These are phyloP conservation scores for Akabosia matsudoensis DNA, from an alignment of 1,140 invertebrate species.

Conservation along the genomic window DNA sequence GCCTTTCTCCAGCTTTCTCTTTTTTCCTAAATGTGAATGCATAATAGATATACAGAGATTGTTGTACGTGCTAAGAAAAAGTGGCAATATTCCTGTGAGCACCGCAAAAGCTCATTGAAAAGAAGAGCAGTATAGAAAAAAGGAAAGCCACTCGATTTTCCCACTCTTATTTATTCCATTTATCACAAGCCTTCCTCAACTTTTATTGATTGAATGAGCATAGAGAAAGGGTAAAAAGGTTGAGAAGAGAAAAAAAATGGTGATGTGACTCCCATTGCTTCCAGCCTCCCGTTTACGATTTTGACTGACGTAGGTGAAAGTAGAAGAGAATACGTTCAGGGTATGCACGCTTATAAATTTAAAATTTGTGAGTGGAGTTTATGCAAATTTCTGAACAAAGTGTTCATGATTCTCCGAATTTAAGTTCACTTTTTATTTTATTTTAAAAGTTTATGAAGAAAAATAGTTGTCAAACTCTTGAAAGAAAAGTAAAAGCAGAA, in stretches of 20 bases:
- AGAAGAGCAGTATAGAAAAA: background rate
- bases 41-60: background rate
- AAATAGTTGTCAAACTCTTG: too few species aligned
- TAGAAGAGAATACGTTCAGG: too few species aligned
- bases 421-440: too few species aligned
- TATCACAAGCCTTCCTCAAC: constrained; percentile 1
- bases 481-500: background rate
- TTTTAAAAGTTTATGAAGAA: too few species aligned
- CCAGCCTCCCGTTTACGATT: too few species aligned
- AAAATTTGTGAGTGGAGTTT: background rate
- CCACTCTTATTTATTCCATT: constrained; percentile 14
- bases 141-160: constrained; percentile 12
- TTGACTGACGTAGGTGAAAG: too few species aligned
- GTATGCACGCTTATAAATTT: background rate
- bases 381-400: background rate
- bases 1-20: background rate
- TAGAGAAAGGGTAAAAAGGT: background rate
- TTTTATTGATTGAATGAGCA: constrained; percentile 6
- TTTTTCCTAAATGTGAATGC: background rate
- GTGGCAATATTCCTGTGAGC: background rate
- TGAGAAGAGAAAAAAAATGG: too few species aligned
- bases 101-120: background rate
- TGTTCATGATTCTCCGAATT: too few species aligned
- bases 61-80: background rate
- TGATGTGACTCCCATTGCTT: too few species aligned